These are phyloP conservation scores for Drosophila dives DNA, from an alignment of 2,888 invertebrate genomes.

Conservation along the genomic window DNA sequence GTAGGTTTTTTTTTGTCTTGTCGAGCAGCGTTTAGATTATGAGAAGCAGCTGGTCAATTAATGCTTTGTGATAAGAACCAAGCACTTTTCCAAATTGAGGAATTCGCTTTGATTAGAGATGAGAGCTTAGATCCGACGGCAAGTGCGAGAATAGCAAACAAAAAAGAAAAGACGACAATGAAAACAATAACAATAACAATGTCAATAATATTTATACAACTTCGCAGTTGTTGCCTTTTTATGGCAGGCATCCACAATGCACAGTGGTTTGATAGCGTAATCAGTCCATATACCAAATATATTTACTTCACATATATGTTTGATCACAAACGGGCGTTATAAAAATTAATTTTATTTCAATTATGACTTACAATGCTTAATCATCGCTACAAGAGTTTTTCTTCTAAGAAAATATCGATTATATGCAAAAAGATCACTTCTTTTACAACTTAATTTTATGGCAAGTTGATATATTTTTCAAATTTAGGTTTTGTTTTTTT, in stretches of 20 bases:
- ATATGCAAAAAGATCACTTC: neutral
- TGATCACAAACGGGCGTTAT: neutral
- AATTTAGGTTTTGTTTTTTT: neutral
- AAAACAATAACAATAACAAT: conserved; percentile 26
- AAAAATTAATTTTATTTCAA: neutral
- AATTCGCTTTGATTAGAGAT: conserved; percentile 66
- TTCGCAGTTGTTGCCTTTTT: conserved; percentile 35
- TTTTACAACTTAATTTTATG: too few species aligned
- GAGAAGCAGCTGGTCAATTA: conserved; percentile 40
- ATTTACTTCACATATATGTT: neutral
- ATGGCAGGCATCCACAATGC: conserved; percentile 17
- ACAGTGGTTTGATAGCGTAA: conserved; percentile 45
- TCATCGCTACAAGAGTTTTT: neutral
- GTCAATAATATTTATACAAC: conserved; percentile 54
- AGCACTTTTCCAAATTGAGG: conserved; percentile 62
- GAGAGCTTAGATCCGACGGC: conserved; percentile 7
- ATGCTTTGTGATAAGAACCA: conserved; percentile 29
- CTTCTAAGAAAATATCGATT: neutral
- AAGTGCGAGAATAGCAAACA: conserved; percentile 19
- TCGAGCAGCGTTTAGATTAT: neutral
- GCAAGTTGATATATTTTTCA: neutral
- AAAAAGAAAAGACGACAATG: neutral
- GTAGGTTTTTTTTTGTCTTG: neutral
- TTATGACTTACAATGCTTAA: neutral
- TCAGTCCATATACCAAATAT: neutral